These are phyloP conservation scores for Lagodon rhomboides DNA, from an alignment of 2,797 vertebrate species.

Conservation along the genomic window DNA sequence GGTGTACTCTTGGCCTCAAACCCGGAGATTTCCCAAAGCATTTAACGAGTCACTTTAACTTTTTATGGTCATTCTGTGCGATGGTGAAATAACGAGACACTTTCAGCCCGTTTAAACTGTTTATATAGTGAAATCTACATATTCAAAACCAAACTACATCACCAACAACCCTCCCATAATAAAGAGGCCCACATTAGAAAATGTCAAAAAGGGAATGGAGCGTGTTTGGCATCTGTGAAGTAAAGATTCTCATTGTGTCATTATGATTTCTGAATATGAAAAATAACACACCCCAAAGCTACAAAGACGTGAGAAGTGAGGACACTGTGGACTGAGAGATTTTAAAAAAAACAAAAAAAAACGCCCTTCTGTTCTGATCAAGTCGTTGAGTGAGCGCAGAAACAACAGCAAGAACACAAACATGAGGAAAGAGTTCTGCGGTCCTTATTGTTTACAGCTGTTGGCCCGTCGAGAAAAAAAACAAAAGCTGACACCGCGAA, in stretches of 20 bases:
- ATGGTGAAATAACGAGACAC: not conserved
- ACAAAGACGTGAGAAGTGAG: not conserved
- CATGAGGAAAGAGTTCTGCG: slow-evolving; percentile 39
- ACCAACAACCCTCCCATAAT: not conserved
- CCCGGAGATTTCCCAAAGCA: not conserved
- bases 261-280: not conserved
- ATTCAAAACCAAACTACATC: not conserved
- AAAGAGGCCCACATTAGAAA: not conserved
- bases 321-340: not conserved
- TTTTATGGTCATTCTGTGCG: not conserved
- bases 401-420: slow-evolving; percentile 31
- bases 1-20: not conserved
- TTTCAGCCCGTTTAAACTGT: not conserved
- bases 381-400: slow-evolving; percentile 18
- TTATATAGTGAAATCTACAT: not conserved
- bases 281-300: not conserved
- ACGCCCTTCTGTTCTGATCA: slow-evolving; percentile 6
- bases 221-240: not conserved
- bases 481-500: not conserved
- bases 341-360: not conserved
- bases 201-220: not conserved
- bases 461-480: not conserved
- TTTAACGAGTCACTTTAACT: not conserved
- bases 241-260: not conserved
- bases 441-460: slow-evolving; percentile 43